Evolutionary conservation across 2,113 vertebrate genomes (phyloP).

Genomic region (Colossoma macropomum): DNA sequence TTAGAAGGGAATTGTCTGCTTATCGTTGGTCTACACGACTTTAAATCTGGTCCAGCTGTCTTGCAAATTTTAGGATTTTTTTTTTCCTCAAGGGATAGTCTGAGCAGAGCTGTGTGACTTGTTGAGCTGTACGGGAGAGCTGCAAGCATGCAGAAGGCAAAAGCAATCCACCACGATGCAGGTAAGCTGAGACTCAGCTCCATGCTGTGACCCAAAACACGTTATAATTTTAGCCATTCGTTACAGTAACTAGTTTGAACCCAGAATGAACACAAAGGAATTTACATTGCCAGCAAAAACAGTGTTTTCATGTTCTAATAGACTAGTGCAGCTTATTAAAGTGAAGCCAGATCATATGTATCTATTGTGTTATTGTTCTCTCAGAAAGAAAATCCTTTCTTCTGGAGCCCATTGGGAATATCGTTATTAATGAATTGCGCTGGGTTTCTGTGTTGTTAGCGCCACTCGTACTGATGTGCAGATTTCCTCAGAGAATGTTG

Average conservation of each 20-base stretch:
- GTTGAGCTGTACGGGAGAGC: constrained; percentile 69
- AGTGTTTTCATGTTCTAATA: neutral
- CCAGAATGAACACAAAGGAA: neutral
- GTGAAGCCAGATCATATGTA: neutral
- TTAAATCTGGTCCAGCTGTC: neutral
- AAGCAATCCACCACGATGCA: constrained; percentile 84
- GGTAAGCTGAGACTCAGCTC: constrained; percentile 75
- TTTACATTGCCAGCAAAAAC: neutral
- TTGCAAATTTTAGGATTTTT: neutral
- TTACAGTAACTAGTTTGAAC: neutral
- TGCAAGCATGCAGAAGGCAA: constrained; percentile 83
- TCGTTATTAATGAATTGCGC: constrained; percentile 33
- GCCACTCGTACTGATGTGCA: constrained; percentile 12
- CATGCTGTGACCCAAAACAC: neutral
- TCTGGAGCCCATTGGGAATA: constrained; percentile 19
- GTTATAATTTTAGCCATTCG: neutral
- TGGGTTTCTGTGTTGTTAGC: constrained; percentile 29
- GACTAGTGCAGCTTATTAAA: constrained; percentile 14
- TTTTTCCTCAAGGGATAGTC: neutral
- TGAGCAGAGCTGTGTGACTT: neutral
- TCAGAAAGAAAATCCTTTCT: constrained; percentile 2
- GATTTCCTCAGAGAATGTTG: constrained; percentile 13
- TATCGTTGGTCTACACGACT: neutral
- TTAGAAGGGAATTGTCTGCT: neutral
- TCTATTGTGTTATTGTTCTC: constrained; percentile 17